A percentile compares a stretch with the other conserved stretches of the same genome.
These are phyloP conservation scores for Madoqua kirkii DNA, from an alignment of 2,113 vertebrate species.

Conservation along the genomic window DNA sequence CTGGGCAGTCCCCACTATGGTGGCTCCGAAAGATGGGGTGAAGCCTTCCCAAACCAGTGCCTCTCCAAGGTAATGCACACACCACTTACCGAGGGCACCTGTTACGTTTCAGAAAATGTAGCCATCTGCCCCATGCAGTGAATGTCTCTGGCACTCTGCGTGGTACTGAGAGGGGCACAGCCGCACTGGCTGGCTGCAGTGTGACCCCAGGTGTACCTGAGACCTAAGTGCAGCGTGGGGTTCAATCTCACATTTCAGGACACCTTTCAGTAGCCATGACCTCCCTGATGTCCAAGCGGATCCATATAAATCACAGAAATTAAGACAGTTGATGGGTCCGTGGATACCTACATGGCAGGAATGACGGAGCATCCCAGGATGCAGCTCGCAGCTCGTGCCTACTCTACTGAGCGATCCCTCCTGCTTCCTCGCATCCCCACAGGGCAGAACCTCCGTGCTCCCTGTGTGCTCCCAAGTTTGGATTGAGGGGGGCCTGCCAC, in stretches of 20 bases:
- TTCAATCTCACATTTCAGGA: not conserved
- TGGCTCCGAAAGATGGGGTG: not conserved
- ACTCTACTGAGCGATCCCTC: accelerated
- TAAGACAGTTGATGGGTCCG: accelerated
- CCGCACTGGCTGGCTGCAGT: accelerated
- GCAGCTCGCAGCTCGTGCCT: accelerated
- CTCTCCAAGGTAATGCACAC: not conserved
- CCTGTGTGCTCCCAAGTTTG: accelerated
- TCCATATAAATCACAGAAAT: not conserved
- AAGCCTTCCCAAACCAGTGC: not conserved
- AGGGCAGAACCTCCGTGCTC: too few relatives aligned
- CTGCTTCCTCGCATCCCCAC: not conserved
- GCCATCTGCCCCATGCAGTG: not conserved
- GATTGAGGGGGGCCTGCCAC: not conserved
- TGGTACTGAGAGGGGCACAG: accelerated
- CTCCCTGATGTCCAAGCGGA: not conserved
- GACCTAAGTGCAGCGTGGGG: not conserved
- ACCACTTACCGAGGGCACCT: not conserved
- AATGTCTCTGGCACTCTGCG: accelerated
- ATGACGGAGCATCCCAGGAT: accelerated
- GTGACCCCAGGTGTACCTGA: not conserved
- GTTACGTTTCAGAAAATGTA: not conserved
- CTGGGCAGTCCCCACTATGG: accelerated
- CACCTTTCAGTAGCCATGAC: not conserved
- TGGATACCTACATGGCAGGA: not conserved